Percentiles rank a stretch among this genome's conserved stretches.
These are phyloP conservation scores for Lasioglossum leucozonium DNA, from an alignment of 2,888 invertebrate species.

Conservation along the genomic window DNA sequence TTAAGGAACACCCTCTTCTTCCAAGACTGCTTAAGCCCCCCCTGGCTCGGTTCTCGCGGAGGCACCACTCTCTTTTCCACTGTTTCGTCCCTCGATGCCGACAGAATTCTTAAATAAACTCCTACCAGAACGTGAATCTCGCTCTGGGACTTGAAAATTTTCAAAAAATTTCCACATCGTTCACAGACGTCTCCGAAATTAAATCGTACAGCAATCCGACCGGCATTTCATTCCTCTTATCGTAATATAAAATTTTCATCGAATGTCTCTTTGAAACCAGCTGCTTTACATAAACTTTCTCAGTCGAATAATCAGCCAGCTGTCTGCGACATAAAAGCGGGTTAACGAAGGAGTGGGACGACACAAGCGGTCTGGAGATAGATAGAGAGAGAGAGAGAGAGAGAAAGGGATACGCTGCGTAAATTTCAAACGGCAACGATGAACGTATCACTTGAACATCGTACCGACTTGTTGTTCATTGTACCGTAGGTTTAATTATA, in stretches of 20 bases:
- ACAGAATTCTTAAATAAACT: not conserved
- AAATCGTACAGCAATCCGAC: not conserved
- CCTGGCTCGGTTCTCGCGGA: not conserved
- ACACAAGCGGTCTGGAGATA: no score
- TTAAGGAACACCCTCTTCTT: not conserved
- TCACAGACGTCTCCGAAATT: not conserved
- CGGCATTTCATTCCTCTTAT: not conserved
- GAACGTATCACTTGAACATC: conserved; percentile 32
- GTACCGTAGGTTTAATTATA: conserved; percentile 60
- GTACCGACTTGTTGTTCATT: conserved; percentile 38
- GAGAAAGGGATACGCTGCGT: not conserved
- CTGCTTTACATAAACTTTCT: not conserved
- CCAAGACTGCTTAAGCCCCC: not conserved
- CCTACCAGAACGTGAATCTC: not conserved
- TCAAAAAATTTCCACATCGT: not conserved
- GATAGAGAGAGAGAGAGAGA: no score
- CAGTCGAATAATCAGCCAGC: not conserved
- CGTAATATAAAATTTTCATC: not conserved
- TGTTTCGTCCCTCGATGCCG: not conserved
- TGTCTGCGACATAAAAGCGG: not conserved
- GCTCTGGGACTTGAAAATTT: not conserved
- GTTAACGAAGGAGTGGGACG: not conserved
- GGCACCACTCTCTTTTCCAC: no score
- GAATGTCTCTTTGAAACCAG: not conserved
- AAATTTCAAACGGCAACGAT: not conserved